A percentile compares a stretch with the other conserved stretches of the same genome.
These are phyloP conservation scores for Rana temporaria DNA, from an alignment of 2,113 vertebrate species.

Conservation along the genomic window DNA sequence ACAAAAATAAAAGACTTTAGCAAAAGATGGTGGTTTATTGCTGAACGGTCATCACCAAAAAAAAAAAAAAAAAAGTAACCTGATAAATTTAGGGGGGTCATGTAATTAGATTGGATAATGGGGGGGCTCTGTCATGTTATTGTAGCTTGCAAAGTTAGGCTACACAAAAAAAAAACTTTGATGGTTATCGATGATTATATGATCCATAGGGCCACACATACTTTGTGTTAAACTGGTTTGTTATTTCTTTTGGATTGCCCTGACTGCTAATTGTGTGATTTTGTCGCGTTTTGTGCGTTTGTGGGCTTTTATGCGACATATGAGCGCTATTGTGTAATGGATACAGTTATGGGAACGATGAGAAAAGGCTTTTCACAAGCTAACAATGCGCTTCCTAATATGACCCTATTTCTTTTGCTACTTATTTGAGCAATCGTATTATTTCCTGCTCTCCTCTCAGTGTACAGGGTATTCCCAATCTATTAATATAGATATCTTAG, in stretches of 20 bases:
- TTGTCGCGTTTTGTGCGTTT: neutral
- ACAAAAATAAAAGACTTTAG: conserved; percentile 96
- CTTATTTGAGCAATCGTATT: neutral
- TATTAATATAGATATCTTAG: conserved; percentile 60
- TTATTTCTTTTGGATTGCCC: neutral
- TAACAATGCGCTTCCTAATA: neutral
- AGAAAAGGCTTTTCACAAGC: neutral
- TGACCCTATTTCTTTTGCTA: neutral
- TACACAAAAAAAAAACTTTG: too few species aligned
- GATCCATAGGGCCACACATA: too few species aligned
- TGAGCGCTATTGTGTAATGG: conserved; percentile 15
- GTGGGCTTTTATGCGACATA: neutral
- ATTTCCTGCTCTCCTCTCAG: conserved; percentile 6
- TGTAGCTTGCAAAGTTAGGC: neutral
- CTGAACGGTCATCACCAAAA: neutral
- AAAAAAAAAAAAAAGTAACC: too few species aligned
- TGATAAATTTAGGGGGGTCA: neutral
- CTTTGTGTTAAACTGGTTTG: too few species aligned
- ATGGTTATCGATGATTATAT: too few species aligned
- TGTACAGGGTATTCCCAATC: conserved; percentile 55
- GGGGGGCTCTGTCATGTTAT: neutral
- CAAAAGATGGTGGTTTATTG: conserved; percentile 89
- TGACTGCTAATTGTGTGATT: neutral
- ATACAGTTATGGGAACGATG: neutral
- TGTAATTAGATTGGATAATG: too few species aligned